Conservation (phyloP, 2,797 vertebrate species). For the Sebastes jordani region DNA sequence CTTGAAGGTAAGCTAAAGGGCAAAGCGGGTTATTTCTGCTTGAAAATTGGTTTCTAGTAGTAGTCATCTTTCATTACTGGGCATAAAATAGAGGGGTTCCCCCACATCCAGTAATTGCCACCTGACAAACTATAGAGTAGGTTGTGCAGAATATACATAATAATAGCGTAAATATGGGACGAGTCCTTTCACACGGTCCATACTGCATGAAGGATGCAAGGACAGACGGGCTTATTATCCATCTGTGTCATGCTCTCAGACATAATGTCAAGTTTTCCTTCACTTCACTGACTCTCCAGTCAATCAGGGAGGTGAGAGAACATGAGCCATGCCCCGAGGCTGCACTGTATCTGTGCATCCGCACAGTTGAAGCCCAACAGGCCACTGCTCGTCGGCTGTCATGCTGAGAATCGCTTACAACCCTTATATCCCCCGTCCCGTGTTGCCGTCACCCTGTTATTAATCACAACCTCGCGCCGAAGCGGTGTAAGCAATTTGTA, state of each 20-base stretch:
- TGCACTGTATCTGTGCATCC: slow-evolving; percentile 2
- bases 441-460: not conserved
- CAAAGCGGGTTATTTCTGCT: not conserved
- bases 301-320: slow-evolving; percentile 27
- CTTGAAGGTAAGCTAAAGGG: not conserved
- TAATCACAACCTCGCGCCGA: slow-evolving; percentile 24
- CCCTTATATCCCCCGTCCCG: not conserved
- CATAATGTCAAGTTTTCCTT: slow-evolving; percentile 50
- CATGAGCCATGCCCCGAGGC: slow-evolving; percentile 24
- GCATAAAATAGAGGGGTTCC: not conserved
- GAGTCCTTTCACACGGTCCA: not conserved
- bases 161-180: not conserved
- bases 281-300: slow-evolving; percentile 40
- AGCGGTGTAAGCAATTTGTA: slow-evolving; percentile 42
- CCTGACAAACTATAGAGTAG: not conserved
- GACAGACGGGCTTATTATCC: slow-evolving; percentile 43
- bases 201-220: slow-evolving; percentile 9
- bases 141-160: not conserved
- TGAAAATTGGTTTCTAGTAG: not conserved
- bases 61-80: not conserved
- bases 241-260: slow-evolving; percentile 39
- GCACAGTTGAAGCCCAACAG: not conserved
- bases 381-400: slow-evolving; percentile 24
- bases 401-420: not conserved
- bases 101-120: not conserved